phyloP scores from a whole-genome alignment of 1,140 invertebrate species.

The Rhopalosiphum padi region DNA sequence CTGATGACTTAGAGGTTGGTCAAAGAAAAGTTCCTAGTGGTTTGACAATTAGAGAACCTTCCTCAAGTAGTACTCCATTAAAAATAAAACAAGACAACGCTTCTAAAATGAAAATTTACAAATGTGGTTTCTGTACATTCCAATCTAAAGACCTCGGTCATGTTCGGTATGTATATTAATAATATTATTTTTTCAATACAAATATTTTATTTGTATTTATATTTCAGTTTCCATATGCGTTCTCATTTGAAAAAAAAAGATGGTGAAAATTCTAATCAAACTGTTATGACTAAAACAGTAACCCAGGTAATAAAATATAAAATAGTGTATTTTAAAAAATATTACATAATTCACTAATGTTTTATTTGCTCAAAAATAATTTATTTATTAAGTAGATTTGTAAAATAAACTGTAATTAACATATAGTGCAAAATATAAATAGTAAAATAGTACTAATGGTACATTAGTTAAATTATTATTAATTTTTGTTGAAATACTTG shows the following conservation, averaged over 20 bases:
- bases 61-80: neutral
- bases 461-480: too few species aligned
- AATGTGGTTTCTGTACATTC: slow-evolving; percentile 59
- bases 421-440: too few species aligned
- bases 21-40: slow-evolving; percentile 40
- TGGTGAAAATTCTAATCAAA: neutral
- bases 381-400: too few species aligned
- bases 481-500: too few species aligned
- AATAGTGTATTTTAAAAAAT: too few species aligned
- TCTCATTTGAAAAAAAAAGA: slow-evolving; percentile 3
- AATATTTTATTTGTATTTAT: neutral
- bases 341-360: too few species aligned
- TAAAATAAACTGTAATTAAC: too few species aligned
- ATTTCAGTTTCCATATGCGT: slow-evolving; percentile 52
- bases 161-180: slow-evolving; percentile 43
- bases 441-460: too few species aligned
- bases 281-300: neutral
- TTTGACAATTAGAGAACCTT: neutral
- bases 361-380: too few species aligned
- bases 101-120: slow-evolving; percentile 59
- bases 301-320: neutral
- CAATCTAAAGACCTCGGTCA: slow-evolving; percentile 58
- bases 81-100: neutral
- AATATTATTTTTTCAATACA: neutral
- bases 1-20: slow-evolving; percentile 23